Evolutionary conservation across 2,797 vertebrate genomes (phyloP).

Genomic region (Platalea minor): DNA sequence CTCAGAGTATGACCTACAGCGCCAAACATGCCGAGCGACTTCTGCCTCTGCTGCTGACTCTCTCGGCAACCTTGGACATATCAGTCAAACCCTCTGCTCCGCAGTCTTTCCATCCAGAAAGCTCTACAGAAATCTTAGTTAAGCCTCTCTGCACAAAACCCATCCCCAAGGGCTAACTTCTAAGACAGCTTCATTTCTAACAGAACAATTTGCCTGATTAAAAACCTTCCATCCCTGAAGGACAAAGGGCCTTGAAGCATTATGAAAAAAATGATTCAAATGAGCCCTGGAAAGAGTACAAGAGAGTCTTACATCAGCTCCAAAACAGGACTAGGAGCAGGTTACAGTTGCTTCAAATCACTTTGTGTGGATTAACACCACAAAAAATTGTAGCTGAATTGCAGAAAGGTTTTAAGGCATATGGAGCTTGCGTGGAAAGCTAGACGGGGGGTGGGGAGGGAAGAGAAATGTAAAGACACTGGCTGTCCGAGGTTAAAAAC

Average conservation of each 20-base stretch:
- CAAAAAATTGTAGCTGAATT: background rate
- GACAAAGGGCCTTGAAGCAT: background rate
- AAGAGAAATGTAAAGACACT: background rate
- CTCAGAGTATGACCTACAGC: background rate
- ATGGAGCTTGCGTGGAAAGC: background rate
- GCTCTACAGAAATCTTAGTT: background rate
- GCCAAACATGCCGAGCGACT: rapidly evolving
- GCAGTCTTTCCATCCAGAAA: background rate
- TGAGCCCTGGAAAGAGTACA: background rate
- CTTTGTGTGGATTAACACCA: background rate
- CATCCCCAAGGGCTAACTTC: conserved; percentile 15
- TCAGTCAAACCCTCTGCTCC: background rate
- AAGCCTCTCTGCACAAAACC: conserved; percentile 19
- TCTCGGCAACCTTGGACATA: background rate
- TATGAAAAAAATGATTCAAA: background rate
- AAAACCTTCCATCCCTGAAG: conserved; percentile 41
- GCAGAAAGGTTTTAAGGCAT: background rate
- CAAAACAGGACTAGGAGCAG: background rate
- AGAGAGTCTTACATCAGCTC: background rate
- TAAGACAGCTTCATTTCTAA: conserved; percentile 41
- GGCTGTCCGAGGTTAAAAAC: background rate
- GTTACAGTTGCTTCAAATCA: background rate
- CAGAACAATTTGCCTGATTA: conserved; percentile 27
- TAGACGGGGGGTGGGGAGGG: background rate
- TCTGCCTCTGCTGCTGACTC: background rate